Evolutionary conservation across 2,797 vertebrate genomes (phyloP).

Genomic region (Phaenicophaeus curvirostris): DNA sequence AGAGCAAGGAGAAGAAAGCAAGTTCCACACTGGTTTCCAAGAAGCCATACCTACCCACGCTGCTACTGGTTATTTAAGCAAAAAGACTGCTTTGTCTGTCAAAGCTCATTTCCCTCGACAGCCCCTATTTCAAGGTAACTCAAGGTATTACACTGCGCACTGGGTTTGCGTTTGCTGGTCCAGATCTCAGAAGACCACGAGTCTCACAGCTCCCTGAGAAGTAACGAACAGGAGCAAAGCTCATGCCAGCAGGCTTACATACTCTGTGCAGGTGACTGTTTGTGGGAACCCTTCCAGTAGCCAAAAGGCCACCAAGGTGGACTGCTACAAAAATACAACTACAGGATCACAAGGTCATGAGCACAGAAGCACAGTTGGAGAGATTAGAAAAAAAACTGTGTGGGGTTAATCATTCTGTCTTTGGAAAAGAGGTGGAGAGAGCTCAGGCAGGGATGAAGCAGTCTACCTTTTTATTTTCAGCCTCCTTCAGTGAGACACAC

Average conservation of each 20-base stretch:
- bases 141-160: rapidly evolving
- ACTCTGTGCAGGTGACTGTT: not conserved
- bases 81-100: not conserved
- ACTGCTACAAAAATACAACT: not conserved
- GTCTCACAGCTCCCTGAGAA: not conserved
- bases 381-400: not conserved
- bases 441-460: not conserved
- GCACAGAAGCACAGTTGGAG: not conserved
- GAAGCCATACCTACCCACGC: rapidly evolving
- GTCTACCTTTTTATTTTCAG: not conserved
- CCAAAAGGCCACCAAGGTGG: not conserved
- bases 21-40: not conserved
- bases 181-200: not conserved
- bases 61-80: not conserved
- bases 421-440: not conserved
- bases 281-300: not conserved
- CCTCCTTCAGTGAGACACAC: not conserved
- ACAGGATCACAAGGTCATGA: rapidly evolving
- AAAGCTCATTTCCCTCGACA: not conserved
- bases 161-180: not conserved
- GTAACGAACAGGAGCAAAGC: not conserved
- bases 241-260: rapidly evolving
- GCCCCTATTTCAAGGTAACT: not conserved
- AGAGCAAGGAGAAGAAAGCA: not conserved
- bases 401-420: not conserved